Percentiles rank a stretch among this genome's conserved stretches.
Conservation (phyloP, 2,113 vertebrate genomes). For the Serilophus lunatus region DNA sequence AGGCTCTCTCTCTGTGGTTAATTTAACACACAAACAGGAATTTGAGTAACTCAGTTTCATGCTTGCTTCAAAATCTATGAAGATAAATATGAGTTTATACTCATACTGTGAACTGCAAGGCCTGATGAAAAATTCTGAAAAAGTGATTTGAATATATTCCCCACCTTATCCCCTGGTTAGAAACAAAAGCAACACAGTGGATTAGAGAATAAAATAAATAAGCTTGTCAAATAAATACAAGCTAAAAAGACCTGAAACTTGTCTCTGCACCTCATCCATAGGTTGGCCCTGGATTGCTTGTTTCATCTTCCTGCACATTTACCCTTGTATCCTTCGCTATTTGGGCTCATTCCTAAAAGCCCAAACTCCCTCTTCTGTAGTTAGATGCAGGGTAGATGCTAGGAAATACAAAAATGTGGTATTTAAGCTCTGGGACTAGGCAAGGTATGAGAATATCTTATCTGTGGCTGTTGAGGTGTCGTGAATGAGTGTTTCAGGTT, state of each 20-base stretch:
- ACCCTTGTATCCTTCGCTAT: neutral
- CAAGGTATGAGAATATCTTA: neutral
- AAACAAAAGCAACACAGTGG: neutral
- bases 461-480: neutral
- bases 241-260: neutral
- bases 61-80: neutral
- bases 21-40: neutral
- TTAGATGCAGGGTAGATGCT: neutral
- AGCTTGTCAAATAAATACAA: neutral
- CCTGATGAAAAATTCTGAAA: neutral
- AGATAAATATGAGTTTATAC: neutral
- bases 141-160: neutral
- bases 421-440: neutral
- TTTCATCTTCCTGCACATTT: neutral
- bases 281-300: neutral
- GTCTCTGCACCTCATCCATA: neutral
- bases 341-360: neutral
- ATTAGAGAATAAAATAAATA: neutral
- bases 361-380: neutral
- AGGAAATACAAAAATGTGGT: neutral
- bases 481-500: neutral
- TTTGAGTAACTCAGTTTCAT: neutral
- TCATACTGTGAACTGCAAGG: neutral
- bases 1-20: neutral
- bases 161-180: neutral